Percentiles rank a stretch among this genome's conserved stretches.
Evolutionary conservation across 2,113 vertebrate genomes (phyloP).

Genomic region (Osmerus eperlanus): DNA sequence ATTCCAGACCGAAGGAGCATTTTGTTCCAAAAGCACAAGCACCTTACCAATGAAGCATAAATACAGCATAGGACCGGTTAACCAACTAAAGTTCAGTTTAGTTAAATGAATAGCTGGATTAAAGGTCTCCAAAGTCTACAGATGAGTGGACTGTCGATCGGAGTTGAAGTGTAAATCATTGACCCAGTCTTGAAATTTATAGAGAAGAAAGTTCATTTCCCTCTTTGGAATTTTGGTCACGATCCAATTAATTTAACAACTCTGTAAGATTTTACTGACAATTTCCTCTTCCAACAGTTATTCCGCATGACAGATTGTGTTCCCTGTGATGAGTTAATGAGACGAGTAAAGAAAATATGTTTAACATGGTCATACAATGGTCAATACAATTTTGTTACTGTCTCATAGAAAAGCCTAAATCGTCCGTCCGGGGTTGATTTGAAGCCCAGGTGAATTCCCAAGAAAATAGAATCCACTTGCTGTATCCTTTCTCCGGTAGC

Average conservation of each 20-base stretch:
- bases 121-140: background rate
- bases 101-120: no score
- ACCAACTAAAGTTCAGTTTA: background rate
- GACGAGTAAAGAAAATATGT: no score
- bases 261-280: conserved; percentile 21
- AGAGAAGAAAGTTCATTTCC: conserved; percentile 61
- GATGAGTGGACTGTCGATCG: background rate
- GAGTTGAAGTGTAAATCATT: conserved; percentile 63
- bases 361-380: no score
- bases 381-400: background rate
- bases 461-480: conserved; percentile 35
- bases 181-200: conserved; percentile 41
- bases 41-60: conserved; percentile 18
- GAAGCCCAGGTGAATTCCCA: background rate
- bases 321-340: conserved; percentile 3
- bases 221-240: conserved; percentile 31
- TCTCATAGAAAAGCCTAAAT: background rate
- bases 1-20: conserved; percentile 36
- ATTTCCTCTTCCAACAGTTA: conserved; percentile 9
- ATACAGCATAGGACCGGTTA: conserved; percentile 13
- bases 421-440: conserved; percentile 13
- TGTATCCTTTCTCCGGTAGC: conserved; percentile 24
- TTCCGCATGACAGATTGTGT: conserved; percentile 29
- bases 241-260: conserved; percentile 41
- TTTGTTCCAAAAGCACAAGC: conserved; percentile 18